These are phyloP conservation scores for Echiichthys vipera DNA, from an alignment of 2,797 vertebrate genomes.

Conservation along the genomic window DNA sequence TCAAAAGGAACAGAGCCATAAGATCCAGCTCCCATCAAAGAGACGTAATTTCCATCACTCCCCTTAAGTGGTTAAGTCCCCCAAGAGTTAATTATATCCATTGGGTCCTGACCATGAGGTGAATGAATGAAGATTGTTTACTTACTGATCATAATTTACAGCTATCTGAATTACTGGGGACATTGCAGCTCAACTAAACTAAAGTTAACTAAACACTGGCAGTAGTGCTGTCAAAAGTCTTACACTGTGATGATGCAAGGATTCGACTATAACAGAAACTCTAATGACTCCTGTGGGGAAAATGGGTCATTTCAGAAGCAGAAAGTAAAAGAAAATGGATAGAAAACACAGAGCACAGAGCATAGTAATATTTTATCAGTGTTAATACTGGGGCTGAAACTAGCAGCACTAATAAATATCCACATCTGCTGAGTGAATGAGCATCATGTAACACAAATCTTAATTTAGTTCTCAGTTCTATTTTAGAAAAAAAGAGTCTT, in stretches of 20 bases:
- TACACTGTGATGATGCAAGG: slow-evolving; percentile 16
- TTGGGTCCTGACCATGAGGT: neutral
- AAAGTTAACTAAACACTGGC: neutral
- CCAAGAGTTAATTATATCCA: neutral
- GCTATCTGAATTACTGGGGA: neutral
- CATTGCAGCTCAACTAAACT: neutral
- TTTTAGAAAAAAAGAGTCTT: neutral
- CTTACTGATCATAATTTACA: neutral
- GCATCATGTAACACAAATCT: neutral
- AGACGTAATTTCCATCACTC: too few species aligned
- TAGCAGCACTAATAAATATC: neutral
- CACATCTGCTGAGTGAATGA: neutral
- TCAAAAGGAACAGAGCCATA: too few species aligned
- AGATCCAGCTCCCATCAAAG: too few species aligned
- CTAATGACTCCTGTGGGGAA: neutral
- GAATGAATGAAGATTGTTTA: neutral
- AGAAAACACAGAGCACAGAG: neutral
- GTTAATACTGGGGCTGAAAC: neutral
- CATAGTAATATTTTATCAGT: neutral
- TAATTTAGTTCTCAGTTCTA: neutral
- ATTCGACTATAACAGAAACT: neutral
- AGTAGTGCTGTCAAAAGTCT: neutral
- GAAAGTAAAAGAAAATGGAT: neutral
- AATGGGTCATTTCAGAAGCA: neutral
- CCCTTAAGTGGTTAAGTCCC: neutral